Conservation (phyloP, 2,113 vertebrate species). For the Pagrus major region DNA sequence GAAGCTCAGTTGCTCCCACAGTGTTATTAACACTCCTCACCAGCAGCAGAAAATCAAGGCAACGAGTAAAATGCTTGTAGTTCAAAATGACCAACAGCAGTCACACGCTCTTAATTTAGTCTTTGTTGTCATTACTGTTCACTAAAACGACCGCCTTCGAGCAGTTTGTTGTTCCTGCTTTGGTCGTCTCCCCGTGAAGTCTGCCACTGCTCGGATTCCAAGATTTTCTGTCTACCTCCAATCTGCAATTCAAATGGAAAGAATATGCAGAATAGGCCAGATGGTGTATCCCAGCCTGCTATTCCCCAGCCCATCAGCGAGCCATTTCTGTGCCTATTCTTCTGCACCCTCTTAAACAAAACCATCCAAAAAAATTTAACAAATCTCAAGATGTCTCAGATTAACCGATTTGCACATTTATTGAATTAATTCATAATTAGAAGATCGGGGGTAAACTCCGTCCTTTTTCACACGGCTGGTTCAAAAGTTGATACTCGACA, state of each 20-base stretch:
- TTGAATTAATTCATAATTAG: slow-evolving; percentile 51
- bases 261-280: slow-evolving; percentile 77
- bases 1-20: background rate
- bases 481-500: background rate
- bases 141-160: slow-evolving; percentile 24
- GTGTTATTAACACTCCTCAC: background rate
- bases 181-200: slow-evolving; percentile 62
- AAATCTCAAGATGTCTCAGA: slow-evolving; percentile 68
- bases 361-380: slow-evolving; percentile 73
- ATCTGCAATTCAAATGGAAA: slow-evolving; percentile 82
- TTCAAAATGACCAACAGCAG: slow-evolving; percentile 35
- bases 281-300: slow-evolving; percentile 73
- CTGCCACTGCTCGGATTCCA: slow-evolving; percentile 61
- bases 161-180: slow-evolving; percentile 52
- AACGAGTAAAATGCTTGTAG: slow-evolving; percentile 11
- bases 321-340: slow-evolving; percentile 63
- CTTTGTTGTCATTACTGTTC: slow-evolving; percentile 39
- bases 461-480: background rate
- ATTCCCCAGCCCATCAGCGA: slow-evolving; percentile 72
- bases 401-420: slow-evolving; percentile 63
- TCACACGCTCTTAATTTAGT: slow-evolving; percentile 39
- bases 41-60: background rate
- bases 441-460: slow-evolving; percentile 28
- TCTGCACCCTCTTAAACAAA: slow-evolving; percentile 63
- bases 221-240: slow-evolving; percentile 66